A percentile compares a stretch with the other conserved stretches of the same genome.
Evolutionary conservation across 2,113 vertebrate species (phyloP).

Genomic region (Sylvietta virens): DNA sequence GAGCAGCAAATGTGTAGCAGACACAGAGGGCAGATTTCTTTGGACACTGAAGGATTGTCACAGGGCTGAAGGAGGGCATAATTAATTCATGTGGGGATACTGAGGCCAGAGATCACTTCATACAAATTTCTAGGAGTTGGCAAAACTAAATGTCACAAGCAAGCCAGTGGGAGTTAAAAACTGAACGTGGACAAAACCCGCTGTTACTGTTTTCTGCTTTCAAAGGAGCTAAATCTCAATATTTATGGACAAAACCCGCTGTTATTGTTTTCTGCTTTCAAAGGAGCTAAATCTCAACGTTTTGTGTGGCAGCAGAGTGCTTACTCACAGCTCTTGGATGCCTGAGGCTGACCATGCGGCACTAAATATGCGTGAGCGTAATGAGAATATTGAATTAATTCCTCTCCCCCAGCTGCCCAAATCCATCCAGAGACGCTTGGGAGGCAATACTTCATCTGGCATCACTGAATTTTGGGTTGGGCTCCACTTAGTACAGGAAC

Average conservation of each 20-base stretch:
- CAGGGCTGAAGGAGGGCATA: neutral
- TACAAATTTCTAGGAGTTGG: neutral
- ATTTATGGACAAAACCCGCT: neutral
- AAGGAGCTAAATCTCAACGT: neutral
- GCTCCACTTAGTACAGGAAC: neutral
- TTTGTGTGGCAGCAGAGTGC: neutral
- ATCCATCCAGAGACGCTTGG: neutral
- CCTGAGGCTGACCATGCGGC: neutral
- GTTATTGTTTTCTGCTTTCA: neutral
- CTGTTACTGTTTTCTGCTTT: neutral
- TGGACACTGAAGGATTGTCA: neutral
- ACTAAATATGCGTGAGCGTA: neutral
- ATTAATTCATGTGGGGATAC: neutral
- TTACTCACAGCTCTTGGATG: neutral
- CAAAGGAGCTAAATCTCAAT: neutral
- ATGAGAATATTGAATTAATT: neutral
- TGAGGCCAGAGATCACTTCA: neutral
- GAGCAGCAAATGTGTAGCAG: neutral
- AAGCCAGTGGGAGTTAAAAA: neutral
- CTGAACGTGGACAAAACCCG: neutral
- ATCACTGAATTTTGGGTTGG: neutral
- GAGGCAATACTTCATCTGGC: neutral
- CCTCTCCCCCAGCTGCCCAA: neutral
- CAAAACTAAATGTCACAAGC: slow-evolving; percentile 20
- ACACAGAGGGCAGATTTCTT: neutral